phyloP scores from a whole-genome alignment of 2,113 vertebrate species.

The Pomatorhinus ruficollis region DNA sequence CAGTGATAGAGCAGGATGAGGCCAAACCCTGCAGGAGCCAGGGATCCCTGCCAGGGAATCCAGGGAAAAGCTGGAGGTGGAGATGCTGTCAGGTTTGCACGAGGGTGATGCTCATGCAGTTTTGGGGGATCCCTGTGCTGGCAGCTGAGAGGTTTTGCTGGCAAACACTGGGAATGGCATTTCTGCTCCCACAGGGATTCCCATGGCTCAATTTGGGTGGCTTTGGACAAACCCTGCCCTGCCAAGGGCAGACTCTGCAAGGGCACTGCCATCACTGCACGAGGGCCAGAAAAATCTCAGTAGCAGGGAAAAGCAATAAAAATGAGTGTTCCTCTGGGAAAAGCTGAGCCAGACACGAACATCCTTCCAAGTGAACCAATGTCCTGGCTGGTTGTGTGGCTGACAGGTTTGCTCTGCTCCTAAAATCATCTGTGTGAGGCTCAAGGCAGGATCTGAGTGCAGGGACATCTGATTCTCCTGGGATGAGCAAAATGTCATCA shows the following conservation, averaged over 20 bases:
- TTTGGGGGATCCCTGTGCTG: background rate
- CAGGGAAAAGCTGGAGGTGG: background rate
- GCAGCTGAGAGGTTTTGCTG: background rate
- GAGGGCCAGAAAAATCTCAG: background rate
- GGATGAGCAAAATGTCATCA: background rate
- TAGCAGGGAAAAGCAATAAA: background rate
- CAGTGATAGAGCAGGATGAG: background rate
- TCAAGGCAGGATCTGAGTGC: background rate
- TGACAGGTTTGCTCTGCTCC: background rate
- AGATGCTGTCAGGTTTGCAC: background rate
- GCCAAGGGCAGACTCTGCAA: background rate
- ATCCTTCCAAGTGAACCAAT: background rate
- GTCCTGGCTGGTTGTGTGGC: background rate
- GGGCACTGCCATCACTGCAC: rapidly evolving
- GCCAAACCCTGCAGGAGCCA: background rate
- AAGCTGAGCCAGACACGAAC: background rate
- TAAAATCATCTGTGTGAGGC: background rate
- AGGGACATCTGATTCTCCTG: background rate
- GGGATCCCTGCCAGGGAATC: background rate
- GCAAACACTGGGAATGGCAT: background rate
- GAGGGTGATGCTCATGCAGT: background rate
- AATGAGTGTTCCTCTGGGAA: background rate
- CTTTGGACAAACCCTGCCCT: background rate
- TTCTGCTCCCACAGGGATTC: background rate
- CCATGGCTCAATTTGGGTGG: background rate